Conservation (phyloP, 2,888 invertebrate genomes). For the Pocota personata region DNA sequence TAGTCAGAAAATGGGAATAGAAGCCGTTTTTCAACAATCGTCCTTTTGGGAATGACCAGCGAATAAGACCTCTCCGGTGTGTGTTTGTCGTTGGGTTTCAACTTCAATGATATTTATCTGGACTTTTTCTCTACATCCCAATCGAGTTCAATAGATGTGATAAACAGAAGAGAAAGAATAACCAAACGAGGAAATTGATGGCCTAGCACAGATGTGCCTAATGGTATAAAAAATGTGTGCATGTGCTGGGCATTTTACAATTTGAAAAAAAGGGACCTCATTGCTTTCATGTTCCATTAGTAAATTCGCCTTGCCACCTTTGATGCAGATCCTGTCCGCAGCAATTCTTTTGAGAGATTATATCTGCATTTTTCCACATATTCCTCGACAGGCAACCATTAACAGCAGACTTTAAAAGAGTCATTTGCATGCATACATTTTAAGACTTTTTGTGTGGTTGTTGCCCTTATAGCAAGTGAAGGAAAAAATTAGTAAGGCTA, state of each 20-base stretch:
- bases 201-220: conserved; percentile 25
- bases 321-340: conserved; percentile 29
- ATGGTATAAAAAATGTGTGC: background rate
- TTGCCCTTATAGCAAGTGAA: conserved; percentile 22
- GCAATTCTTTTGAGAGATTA: conserved; percentile 58
- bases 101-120: conserved; percentile 35
- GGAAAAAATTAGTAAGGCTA: background rate
- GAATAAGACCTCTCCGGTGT: conserved; percentile 37
- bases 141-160: background rate
- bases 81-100: background rate
- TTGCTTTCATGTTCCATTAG: conserved; percentile 27
- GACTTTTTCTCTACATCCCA: conserved; percentile 3
- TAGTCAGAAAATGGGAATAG: conserved; percentile 31
- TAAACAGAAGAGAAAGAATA: background rate
- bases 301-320: conserved; percentile 5
- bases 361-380: conserved; percentile 61
- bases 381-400: conserved; percentile 41
- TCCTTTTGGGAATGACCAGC: conserved; percentile 49
- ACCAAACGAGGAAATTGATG: conserved; percentile 8
- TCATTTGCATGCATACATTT: conserved; percentile 59
- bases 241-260: conserved; percentile 1
- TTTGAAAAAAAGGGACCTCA: conserved; percentile 16
- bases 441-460: conserved; percentile 13
- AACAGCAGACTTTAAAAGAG: conserved; percentile 40
- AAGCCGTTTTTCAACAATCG: conserved; percentile 41